Percentiles rank a stretch among this genome's conserved stretches.
These are phyloP conservation scores for Ictalurus punctatus DNA, from an alignment of 2,113 vertebrate species.

Conservation along the genomic window DNA sequence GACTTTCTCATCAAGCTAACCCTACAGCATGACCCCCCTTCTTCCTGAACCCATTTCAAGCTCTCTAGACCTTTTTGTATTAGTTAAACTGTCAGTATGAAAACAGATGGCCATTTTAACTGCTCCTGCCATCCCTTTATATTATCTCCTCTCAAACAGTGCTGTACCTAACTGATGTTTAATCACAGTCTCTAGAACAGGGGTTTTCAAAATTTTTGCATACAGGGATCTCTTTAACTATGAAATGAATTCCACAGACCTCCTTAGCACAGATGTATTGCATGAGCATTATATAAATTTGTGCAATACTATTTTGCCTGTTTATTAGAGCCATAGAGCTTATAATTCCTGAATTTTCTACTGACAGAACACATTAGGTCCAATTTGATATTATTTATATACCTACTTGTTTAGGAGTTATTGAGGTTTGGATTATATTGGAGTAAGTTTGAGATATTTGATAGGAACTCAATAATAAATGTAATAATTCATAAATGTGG, in stretches of 20 bases:
- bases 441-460: background rate
- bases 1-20: slow-evolving; percentile 13
- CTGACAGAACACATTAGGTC: background rate
- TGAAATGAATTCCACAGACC: background rate
- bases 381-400: background rate
- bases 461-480: background rate
- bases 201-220: background rate
- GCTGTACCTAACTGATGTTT: slow-evolving; percentile 6
- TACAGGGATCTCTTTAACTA: background rate
- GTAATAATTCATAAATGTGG: background rate
- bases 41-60: background rate
- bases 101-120: slow-evolving; percentile 40
- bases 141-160: slow-evolving; percentile 31
- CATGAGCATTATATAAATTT: background rate
- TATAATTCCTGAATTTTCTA: background rate
- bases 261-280: background rate
- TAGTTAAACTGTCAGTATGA: slow-evolving; percentile 20
- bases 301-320: background rate
- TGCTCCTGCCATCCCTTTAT: slow-evolving; percentile 25
- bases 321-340: background rate
- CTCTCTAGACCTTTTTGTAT: slow-evolving; percentile 28
- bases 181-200: background rate
- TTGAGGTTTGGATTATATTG: background rate
- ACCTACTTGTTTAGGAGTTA: background rate
- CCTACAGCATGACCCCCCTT: slow-evolving; percentile 2